phyloP scores from a whole-genome alignment of 2,113 vertebrate genomes.

The Rhinichthys klamathensis region DNA sequence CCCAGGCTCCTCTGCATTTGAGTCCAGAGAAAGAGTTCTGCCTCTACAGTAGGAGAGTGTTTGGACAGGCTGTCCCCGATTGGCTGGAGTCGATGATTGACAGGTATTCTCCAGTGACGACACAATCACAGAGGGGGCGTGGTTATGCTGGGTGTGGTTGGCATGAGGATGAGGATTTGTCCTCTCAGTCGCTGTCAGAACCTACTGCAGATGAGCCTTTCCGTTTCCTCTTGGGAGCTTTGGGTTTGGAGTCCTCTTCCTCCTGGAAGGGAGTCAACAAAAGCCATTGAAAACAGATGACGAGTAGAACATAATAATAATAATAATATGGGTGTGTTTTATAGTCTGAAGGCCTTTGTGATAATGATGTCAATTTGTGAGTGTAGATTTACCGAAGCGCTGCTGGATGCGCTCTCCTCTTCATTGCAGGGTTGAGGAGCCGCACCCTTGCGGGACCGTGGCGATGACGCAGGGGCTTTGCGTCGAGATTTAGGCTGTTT shows the following conservation, averaged over 20 bases:
- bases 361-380: neutral
- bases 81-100: conserved; percentile 56
- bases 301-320: neutral
- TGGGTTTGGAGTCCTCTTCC: conserved; percentile 93
- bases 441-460: conserved; percentile 84
- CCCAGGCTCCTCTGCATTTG: conserved; percentile 45
- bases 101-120: conserved; percentile 57
- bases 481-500: conserved; percentile 89
- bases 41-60: conserved; percentile 39
- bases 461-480: conserved; percentile 85
- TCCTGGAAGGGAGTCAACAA: conserved; percentile 73
- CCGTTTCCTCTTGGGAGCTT: conserved; percentile 90
- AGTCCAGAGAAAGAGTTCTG: conserved; percentile 53
- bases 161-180: conserved; percentile 36
- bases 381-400: conserved; percentile 80
- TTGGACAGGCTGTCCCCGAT: conserved; percentile 56
- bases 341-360: neutral
- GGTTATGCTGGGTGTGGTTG: conserved; percentile 44
- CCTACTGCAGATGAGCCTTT: conserved; percentile 91
- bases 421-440: conserved; percentile 85
- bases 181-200: conserved; percentile 91
- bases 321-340: no score
- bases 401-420: conserved; percentile 90
- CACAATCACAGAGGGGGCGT: conserved; percentile 55
- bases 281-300: neutral